Base-by-base conservation (phyloP, 2,888 invertebrate genomes). In the Folsomia candida region DNA sequence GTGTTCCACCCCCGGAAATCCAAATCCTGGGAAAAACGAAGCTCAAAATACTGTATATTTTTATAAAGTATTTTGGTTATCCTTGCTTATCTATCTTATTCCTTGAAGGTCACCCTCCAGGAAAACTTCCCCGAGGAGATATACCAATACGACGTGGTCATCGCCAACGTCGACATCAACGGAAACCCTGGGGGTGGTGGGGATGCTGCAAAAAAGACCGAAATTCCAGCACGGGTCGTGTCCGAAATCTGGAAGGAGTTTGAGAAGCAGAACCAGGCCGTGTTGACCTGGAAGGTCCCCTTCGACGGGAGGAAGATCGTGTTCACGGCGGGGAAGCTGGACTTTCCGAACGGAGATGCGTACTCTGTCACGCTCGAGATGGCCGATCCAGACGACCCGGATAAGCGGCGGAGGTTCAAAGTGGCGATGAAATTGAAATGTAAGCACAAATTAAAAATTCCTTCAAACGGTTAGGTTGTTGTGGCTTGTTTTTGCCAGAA, bases 221-320 rank as follows among this genome's bases (percentile, higher is more conserved):
- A 63, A 1, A 29, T 71, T 1, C 71, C 71, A 2, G 69, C 69
- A 22, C 29, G 71, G n/a, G 22, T 72, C 6, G 47, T 74, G 0
- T 68, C 67, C 11, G 11, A 51, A 0, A 63, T 72, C 20, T 71
- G 69, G 71, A 14, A 24, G 4, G 51, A 37, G 22, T 74, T 69
- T 20, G 68, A 74, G 28, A 25, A 62, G 2, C 18, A 2, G 11
- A 68, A 28, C 24, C n/a, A 24, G 11, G 20, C 4, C 2, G 26
- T 25, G 2, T 25, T 68, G 6, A 66, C 67, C 14, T 69, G 65
- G 0, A 59, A 62, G 11, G 70, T 70, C 64, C 69, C 74, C 0
- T 72, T 74, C 47, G 74, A 74, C 24, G 71, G 71, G 0, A 72
- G 70, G 60, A 72, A 68, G 29, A 72, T 69, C 24, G 64, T 67